Evolutionary conservation across 92 coral and sea anemone species (phyloP).

Genomic region (Porites divaricata): DNA sequence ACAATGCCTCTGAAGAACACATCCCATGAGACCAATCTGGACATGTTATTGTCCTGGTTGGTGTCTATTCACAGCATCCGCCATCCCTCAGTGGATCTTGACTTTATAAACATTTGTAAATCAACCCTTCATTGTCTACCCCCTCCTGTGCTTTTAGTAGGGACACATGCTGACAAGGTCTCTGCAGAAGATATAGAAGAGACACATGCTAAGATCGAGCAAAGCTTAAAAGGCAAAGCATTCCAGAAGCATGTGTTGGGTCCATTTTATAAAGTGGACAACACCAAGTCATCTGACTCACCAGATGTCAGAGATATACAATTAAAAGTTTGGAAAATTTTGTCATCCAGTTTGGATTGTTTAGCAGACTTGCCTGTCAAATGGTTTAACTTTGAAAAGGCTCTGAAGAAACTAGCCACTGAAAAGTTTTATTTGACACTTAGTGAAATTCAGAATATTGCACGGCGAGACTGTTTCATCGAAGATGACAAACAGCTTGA

Average conservation of each 20-base stretch:
- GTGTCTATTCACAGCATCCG: conserved; percentile 59
- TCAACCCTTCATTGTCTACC: conserved; percentile 31
- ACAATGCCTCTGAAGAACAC: conserved; percentile 19
- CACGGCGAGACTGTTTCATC: conserved; percentile 46
- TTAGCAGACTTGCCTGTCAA: conserved; percentile 47
- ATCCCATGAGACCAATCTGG: conserved; percentile 49
- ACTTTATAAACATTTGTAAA: not conserved
- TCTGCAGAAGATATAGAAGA: not conserved
- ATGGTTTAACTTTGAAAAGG: conserved; percentile 64
- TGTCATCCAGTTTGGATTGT: conserved; percentile 33
- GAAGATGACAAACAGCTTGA: conserved; percentile 40
- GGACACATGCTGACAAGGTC: conserved; percentile 56
- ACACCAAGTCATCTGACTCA: conserved; percentile 47
- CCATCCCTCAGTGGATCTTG: not conserved
- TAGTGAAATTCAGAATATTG: conserved; percentile 43
- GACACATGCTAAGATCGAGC: conserved; percentile 16
- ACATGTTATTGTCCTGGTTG: conserved; percentile 54
- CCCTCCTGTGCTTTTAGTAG: conserved; percentile 56
- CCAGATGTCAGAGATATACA: conserved; percentile 27
- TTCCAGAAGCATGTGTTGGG: conserved; percentile 49
- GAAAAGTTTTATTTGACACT: conserved; percentile 27
- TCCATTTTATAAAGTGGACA: conserved; percentile 48
- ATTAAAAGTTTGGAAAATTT: conserved; percentile 16
- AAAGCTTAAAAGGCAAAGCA: conserved; percentile 27
- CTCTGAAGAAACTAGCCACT: conserved; percentile 26